These are phyloP conservation scores for Neopipo cinnamomea DNA, from an alignment of 2,113 vertebrate genomes.

Conservation along the genomic window DNA sequence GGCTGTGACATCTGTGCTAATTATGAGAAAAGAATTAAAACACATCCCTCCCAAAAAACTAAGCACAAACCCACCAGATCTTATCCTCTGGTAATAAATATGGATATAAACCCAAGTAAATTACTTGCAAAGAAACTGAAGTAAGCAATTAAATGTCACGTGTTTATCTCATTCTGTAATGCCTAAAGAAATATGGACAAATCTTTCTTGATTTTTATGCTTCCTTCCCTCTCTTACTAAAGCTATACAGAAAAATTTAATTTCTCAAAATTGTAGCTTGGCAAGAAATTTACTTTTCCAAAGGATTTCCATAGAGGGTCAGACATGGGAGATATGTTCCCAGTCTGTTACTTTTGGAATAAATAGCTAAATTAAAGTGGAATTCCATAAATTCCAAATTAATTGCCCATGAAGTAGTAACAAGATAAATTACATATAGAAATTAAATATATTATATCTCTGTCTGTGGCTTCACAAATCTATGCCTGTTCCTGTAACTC, in stretches of 20 bases:
- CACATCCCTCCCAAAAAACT: not conserved
- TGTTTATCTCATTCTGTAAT: not conserved
- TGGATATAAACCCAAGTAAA: not conserved
- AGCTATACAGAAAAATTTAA: not conserved
- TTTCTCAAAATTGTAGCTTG: not conserved
- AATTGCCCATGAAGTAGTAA: not conserved
- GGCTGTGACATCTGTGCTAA: constrained; percentile 81
- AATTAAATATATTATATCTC: not conserved
- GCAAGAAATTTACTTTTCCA: not conserved
- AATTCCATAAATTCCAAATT: not conserved
- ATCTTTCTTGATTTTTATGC: not conserved
- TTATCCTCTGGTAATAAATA: not conserved
- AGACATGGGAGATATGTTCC: not conserved
- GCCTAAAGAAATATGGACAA: not conserved
- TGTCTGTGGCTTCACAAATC: not conserved
- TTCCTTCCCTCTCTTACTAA: not conserved
- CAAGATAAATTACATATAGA: not conserved
- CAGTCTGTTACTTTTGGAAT: not conserved
- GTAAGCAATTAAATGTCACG: not conserved
- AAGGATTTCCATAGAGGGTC: not conserved
- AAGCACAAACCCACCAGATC: not conserved
- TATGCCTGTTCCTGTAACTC: not conserved
- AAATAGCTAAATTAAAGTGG: not conserved
- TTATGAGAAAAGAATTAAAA: not conserved
- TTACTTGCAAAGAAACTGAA: not conserved